Conservation (phyloP, 2,797 vertebrate species). For the Eurystomus glaucurus region DNA sequence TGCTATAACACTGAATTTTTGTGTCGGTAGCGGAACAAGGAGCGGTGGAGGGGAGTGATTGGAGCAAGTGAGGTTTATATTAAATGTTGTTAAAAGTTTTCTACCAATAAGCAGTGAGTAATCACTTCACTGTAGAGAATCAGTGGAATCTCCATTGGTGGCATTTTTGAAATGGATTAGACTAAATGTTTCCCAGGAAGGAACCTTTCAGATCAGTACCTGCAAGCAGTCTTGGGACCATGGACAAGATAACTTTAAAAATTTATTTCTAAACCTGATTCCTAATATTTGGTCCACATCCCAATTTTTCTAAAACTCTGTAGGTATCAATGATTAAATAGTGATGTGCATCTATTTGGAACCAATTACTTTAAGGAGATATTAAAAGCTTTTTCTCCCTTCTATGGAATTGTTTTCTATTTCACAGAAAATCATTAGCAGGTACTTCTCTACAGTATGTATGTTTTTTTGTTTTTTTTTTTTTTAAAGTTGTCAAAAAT, state of each 20-base stretch:
- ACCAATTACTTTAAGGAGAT: not conserved
- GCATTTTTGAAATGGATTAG: not conserved
- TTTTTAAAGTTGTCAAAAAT: not conserved
- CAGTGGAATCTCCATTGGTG: not conserved
- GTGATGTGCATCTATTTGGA: not conserved
- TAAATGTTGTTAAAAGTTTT: not conserved
- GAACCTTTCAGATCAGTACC: not conserved
- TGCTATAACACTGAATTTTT: not conserved
- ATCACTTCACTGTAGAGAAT: not conserved
- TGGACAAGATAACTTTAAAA: not conserved
- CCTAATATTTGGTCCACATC: not conserved
- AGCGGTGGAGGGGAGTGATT: not conserved
- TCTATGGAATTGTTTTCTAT: not conserved
- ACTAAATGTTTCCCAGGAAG: not conserved
- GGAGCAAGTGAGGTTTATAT: not conserved
- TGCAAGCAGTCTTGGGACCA: not conserved
- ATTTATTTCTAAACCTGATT: not conserved
- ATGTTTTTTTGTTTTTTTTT: not conserved
- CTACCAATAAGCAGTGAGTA: not conserved
- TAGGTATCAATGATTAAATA: not conserved
- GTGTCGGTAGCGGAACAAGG: not conserved
- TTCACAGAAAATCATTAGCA: not conserved
- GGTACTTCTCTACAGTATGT: not conserved
- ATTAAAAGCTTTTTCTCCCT: not conserved
- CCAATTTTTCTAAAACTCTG: not conserved